These are phyloP conservation scores for Chrysina gloriosa DNA, from an alignment of 2,888 invertebrate genomes.

Conservation along the genomic window DNA sequence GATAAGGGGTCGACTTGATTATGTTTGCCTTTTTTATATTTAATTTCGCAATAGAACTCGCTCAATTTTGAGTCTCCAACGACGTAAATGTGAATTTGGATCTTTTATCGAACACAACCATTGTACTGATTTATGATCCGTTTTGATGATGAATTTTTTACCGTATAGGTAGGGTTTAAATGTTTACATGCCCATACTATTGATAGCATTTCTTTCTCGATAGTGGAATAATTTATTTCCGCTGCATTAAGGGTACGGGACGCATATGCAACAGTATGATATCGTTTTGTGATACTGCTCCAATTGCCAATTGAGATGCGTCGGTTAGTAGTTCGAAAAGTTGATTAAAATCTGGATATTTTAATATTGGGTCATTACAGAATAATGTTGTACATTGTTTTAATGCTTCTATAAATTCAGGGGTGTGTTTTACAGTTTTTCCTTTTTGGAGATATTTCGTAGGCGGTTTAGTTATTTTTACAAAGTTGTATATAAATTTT, in stretches of 20 bases:
- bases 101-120: slow-evolving; percentile 11
- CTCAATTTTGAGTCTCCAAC: slow-evolving; percentile 12
- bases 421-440: neutral
- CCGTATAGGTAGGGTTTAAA: slow-evolving; percentile 25
- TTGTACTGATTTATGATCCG: slow-evolving; percentile 11
- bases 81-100: neutral
- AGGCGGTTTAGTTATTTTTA: neutral
- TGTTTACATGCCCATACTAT: slow-evolving; percentile 29
- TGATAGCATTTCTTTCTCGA: slow-evolving; percentile 26
- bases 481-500: slow-evolving; percentile 17
- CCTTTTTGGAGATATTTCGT: neutral
- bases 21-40: neutral
- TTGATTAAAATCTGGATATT: neutral
- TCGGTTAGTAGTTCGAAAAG: no score
- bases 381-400: neutral
- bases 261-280: slow-evolving; percentile 23
- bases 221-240: slow-evolving; percentile 18
- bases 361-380: neutral
- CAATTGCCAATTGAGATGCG: slow-evolving; percentile 4
- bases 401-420: neutral
- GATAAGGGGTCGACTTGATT: neutral
- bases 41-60: slow-evolving; percentile 7
- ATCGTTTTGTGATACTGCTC: neutral
- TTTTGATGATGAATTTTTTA: neutral
- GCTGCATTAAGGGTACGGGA: slow-evolving; percentile 14